Conservation (phyloP, 1,140 invertebrate species). For the Drosophila lacertosa region DNA sequence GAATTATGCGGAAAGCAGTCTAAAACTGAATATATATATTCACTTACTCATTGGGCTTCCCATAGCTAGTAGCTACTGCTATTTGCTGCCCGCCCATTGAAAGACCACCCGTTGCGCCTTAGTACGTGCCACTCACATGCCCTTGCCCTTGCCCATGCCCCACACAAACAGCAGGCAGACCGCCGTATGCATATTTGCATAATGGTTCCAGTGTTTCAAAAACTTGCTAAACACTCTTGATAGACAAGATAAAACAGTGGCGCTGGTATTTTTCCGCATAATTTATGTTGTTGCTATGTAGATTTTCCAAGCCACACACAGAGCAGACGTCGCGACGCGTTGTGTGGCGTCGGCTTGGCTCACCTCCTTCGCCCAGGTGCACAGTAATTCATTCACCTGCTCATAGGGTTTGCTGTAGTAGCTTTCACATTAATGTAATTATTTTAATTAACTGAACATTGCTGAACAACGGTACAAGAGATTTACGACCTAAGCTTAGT, state of each 20-base stretch:
- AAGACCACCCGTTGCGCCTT: conserved; percentile 43
- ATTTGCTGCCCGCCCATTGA: background rate
- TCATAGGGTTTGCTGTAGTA: conserved; percentile 7
- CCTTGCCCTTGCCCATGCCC: too few relatives aligned
- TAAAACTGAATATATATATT: conserved; percentile 56
- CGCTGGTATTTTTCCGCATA: conserved; percentile 75
- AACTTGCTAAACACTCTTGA: conserved; percentile 83
- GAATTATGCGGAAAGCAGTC: conserved; percentile 67
- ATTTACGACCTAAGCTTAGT: conserved; percentile 47
- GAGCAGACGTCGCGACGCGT: background rate
- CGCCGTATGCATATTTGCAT: conserved; percentile 78
- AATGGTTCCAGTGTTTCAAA: conserved; percentile 79
- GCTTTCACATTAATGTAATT: conserved; percentile 57
- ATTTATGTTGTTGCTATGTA: conserved; percentile 69
- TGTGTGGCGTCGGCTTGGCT: too few relatives aligned
- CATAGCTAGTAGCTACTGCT: conserved; percentile 1
- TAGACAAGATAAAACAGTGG: conserved; percentile 82
- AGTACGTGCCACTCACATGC: background rate
- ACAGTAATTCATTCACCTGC: conserved; percentile 52
- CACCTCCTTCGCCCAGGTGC: conserved; percentile 3
- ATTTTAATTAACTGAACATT: conserved; percentile 70
- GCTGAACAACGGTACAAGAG: conserved; percentile 23
- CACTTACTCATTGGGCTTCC: background rate
- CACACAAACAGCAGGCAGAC: background rate
- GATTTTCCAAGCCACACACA: conserved; percentile 23